Base-by-base conservation (phyloP, 1,140 invertebrate species). In the Drosophila aff. region DNA sequence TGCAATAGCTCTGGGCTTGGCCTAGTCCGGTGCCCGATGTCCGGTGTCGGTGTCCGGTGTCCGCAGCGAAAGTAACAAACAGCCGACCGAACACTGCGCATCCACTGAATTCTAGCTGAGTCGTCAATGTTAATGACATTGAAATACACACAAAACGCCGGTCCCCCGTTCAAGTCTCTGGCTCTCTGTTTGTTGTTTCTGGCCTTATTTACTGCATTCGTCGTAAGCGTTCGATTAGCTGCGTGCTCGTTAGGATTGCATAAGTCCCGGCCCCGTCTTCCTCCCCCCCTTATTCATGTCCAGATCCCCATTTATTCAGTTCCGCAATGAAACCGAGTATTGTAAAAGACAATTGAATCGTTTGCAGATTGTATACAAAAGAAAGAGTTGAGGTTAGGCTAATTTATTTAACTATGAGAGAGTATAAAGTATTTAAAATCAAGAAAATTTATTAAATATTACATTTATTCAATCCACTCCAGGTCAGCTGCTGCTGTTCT, bases 401-500 rank as follows among this genome's bases (percentile, higher is more conserved):
- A 15, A 33, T 13, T 18, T 18, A 9, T 9, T 47, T 46, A 13
- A 23, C 7, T 11, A 21, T 44, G n/a, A 6, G 18, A 44, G 2
- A 5, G 31, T 31, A 2, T 31, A 9, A 8, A 31, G 9, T 31
- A 9, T 31, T 31, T 31, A 31, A 47, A 0, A 26, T 16, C 15
- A 15, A 49, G 15, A 6, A 15, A 15, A 1, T 1, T 3, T 23
- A 15, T 26, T 26, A n/a, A 49, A 15, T 15, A 18, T 38, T 10
- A 21, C 5, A 38, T 76, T 21, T 44, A 0, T 44, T 69, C 0
- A 7, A 11, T 13, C 23, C 43, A 33, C 23, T 55, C 21, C 94
- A 97, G 97, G 95, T 68, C 95, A 97, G 89, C 95, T 98, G 23
- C 81, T 96, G 16, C 44, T 96, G 1, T 99, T 98, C 94, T 99